Percentiles rank a stretch among this genome's conserved stretches.
Evolutionary conservation across 2,797 vertebrate genomes (phyloP).

Genomic region (Acridotheres tristis): DNA sequence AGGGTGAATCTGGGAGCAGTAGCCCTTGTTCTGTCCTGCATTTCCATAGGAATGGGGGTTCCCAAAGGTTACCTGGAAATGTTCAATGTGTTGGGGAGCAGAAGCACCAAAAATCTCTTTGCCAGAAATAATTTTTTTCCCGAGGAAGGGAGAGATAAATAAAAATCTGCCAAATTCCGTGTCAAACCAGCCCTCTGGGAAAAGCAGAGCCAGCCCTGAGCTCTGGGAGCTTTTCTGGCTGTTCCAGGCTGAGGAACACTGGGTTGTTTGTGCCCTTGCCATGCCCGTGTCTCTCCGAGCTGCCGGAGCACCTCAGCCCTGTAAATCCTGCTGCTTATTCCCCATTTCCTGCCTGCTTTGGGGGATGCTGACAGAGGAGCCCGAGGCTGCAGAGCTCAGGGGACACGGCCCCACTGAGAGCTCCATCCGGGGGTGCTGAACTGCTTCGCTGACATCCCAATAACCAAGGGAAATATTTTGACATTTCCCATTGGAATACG

Average conservation of each 20-base stretch:
- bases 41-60: background rate
- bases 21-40: background rate
- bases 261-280: background rate
- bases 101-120: background rate
- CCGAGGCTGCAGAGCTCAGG: background rate
- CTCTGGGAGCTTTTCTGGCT: background rate
- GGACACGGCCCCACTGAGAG: accelerated
- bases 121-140: background rate
- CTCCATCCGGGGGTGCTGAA: background rate
- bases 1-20: background rate
- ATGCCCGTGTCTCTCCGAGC: accelerated
- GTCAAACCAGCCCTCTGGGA: background rate
- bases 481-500: background rate
- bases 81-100: background rate
- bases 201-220: background rate
- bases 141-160: background rate
- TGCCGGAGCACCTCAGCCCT: accelerated
- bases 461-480: background rate
- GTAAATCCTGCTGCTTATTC: accelerated
- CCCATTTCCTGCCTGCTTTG: background rate
- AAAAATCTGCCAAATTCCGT: background rate
- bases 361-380: background rate
- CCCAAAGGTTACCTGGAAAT: background rate
- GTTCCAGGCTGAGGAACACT: accelerated
- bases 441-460: background rate